Percentiles rank a stretch among this genome's conserved stretches.
These are phyloP conservation scores for Liparis tanakae DNA, from an alignment of 2,797 vertebrate genomes.

Conservation along the genomic window DNA sequence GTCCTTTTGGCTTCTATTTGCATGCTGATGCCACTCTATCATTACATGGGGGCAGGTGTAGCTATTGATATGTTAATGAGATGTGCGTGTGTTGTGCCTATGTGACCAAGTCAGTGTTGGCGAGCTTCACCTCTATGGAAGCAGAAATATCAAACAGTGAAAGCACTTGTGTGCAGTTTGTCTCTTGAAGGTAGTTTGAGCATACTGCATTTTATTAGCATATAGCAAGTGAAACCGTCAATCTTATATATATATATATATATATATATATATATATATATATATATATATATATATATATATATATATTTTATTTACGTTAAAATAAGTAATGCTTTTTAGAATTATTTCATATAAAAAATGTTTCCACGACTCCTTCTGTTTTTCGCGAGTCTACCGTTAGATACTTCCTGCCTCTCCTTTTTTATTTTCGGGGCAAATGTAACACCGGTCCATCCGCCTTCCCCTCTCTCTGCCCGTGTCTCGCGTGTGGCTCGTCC, in stretches of 20 bases:
- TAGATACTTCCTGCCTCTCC: background rate
- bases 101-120: slow-evolving; percentile 46
- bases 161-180: background rate
- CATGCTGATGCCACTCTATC: slow-evolving; percentile 69
- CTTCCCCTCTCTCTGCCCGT: slow-evolving; percentile 19
- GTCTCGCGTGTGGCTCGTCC: slow-evolving; percentile 57
- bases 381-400: background rate
- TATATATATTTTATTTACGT: background rate
- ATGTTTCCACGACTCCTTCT: background rate
- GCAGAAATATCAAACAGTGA: slow-evolving; percentile 17
- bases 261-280: too few species aligned
- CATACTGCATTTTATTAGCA: background rate
- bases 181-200: background rate
- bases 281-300: too few species aligned
- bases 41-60: slow-evolving; percentile 72
- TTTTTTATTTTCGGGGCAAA: background rate
- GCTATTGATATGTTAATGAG: slow-evolving; percentile 74
- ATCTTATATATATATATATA: too few species aligned
- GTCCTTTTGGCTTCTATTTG: slow-evolving; percentile 59
- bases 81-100: slow-evolving; percentile 47
- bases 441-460: background rate
- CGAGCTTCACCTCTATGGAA: slow-evolving; percentile 17
- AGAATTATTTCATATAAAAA: too few species aligned
- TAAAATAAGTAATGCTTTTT: background rate
- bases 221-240: background rate